Percentiles rank a stretch among this genome's conserved stretches.
Evolutionary conservation across 2,888 invertebrate genomes (phyloP).

Genomic region (Callinectes sapidus): DNA sequence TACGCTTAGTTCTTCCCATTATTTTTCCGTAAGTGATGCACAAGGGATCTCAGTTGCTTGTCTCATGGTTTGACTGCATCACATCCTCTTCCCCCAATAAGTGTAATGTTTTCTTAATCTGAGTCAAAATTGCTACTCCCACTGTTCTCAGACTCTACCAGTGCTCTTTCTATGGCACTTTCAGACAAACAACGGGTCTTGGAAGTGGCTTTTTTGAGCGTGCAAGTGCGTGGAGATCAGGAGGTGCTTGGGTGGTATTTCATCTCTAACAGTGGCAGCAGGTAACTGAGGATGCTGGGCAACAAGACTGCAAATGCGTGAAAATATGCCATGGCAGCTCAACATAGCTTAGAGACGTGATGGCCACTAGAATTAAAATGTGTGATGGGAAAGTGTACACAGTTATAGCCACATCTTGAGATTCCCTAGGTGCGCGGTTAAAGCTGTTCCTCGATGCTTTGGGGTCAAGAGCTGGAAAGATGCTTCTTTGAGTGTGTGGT

Average conservation of each 20-base stretch:
- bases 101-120: neutral
- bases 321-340: neutral
- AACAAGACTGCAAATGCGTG: neutral
- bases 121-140: constrained; percentile 1
- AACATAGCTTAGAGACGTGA: neutral
- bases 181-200: neutral
- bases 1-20: neutral
- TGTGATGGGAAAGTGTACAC: neutral
- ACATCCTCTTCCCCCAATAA: neutral
- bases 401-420: neutral
- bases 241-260: neutral
- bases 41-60: neutral
- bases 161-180: constrained; percentile 1
- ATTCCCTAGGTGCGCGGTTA: neutral
- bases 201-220: neutral
- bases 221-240: neutral
- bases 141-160: neutral
- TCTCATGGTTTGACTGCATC: neutral
- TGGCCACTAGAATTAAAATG: neutral
- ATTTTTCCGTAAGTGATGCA: neutral
- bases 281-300: neutral
- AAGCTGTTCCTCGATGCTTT: neutral
- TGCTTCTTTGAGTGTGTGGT: neutral
- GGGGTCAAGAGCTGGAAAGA: neutral
- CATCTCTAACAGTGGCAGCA: neutral